Base-by-base conservation (phyloP, 2,888 invertebrate genomes). In the Phasia obesa region DNA sequence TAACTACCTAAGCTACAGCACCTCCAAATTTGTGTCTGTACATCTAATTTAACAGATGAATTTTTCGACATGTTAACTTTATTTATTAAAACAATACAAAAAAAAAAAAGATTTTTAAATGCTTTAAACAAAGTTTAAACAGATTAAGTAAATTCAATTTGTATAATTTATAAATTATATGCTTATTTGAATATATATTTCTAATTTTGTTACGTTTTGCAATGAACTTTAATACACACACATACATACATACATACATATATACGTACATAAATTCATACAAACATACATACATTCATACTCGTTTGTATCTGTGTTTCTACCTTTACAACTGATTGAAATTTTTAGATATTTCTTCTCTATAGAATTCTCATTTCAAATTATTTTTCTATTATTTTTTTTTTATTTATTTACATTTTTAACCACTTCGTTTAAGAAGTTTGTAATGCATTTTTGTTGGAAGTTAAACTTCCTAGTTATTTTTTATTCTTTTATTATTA, bases 391-490 rank as follows among this genome's bases (percentile, higher is more conserved):
- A 7, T 53, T 23, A 42, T 44, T 9, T 44, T 9, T 42, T 42
- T 35, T 31, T 51, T 51, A 11, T 60, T 42, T 44, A 17, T 25
- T 55, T 64, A 51, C 3, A 35, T 11, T 47, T 5, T 27, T 53
- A 38, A 21, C 21, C 47, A 53, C 60, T 73, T 73, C 67, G 13
- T 74, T 69, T 57, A 76, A 75, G 38, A 74, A 76, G 70, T 71
- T 79, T 75, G 15, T 59, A 55, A 65, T 71, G 62, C 35, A 64
- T 73, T 67, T 67, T 64, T 60, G 71, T 60, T 51, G 23, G 71
- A 76, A 76, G 76, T 79, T 75, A 71, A 76, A 79, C 83, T 83
- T 83, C 83, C 83, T 83, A 75, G 75, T 79, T 73, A 71, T 71
- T 77, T 73, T 51, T 49, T 9, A 9, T 23, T 49, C n/a, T n/a